These are phyloP conservation scores for Drosophila rubida DNA, from an alignment of 2,888 invertebrate genomes.

Conservation along the genomic window DNA sequence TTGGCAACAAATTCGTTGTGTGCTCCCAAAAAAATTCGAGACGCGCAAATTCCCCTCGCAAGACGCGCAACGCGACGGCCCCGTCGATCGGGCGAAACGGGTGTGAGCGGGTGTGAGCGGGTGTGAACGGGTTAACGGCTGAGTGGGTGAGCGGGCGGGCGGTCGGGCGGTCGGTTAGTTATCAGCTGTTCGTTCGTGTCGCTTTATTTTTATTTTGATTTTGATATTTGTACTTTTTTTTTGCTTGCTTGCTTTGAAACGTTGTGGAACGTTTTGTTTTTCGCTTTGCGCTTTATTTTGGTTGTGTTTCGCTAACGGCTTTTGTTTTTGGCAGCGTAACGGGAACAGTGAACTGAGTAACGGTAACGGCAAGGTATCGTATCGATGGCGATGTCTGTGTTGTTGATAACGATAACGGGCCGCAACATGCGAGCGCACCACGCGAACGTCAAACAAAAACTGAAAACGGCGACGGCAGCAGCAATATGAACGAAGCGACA, in stretches of 20 bases:
- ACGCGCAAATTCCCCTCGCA: background rate
- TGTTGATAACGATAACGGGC: constrained; percentile 54
- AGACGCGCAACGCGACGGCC: constrained; percentile 41
- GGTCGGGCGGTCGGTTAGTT: background rate
- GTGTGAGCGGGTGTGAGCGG: background rate
- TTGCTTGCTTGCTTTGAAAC: no score
- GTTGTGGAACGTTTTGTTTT: constrained; percentile 2
- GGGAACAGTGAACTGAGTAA: constrained; percentile 7
- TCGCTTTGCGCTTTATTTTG: constrained; percentile 7
- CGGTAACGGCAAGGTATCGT: constrained; percentile 33
- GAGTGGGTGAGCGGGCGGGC: background rate
- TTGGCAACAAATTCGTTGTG: constrained; percentile 57
- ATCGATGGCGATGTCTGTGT: constrained; percentile 30
- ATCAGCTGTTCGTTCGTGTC: constrained; percentile 39
- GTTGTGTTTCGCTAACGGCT: constrained; percentile 14
- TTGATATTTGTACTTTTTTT: no score
- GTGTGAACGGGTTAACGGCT: background rate
- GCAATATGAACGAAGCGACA: constrained; percentile 49
- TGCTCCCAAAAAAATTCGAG: constrained; percentile 57
- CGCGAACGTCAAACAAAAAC: constrained; percentile 78
- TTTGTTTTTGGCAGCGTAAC: constrained; percentile 35
- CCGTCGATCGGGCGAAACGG: constrained; percentile 14
- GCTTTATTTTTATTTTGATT: no score
- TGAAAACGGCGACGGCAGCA: constrained; percentile 62
- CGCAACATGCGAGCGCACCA: constrained; percentile 65